Percentiles rank a stretch among this genome's conserved stretches.
phyloP scores from a whole-genome alignment of 2,888 invertebrate species.

The Polydrusus pterygomalis region DNA sequence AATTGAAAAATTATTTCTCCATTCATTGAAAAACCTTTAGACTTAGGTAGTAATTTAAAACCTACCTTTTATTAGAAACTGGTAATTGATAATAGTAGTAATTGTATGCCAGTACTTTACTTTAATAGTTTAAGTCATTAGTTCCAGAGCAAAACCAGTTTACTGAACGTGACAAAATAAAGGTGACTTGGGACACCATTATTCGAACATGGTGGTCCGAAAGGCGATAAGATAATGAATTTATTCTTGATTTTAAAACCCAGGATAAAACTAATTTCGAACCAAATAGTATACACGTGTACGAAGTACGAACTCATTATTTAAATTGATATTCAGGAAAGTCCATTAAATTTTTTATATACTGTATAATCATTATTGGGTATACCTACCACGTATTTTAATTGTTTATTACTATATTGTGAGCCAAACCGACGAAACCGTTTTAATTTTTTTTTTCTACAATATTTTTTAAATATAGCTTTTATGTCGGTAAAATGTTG shows the following conservation, averaged over 20 bases:
- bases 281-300: constrained; percentile 25
- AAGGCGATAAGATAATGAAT: constrained; percentile 7
- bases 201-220: constrained; percentile 12
- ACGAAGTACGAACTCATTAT: not conserved
- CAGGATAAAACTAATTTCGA: constrained; percentile 11
- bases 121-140: constrained; percentile 15
- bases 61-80: too few species aligned
- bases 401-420: too few species aligned
- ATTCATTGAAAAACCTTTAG: too few species aligned
- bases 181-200: not conserved
- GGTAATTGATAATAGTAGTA: too few species aligned
- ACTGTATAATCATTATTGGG: constrained; percentile 2
- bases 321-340: constrained; percentile 26
- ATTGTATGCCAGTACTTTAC: not conserved
- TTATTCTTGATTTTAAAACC: not conserved
- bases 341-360: constrained; percentile 6
- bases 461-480: too few species aligned
- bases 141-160: constrained; percentile 13
- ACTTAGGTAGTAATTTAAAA: too few species aligned
- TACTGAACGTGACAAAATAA: constrained; percentile 9
- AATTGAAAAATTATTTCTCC: not conserved
- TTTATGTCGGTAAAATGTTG: too few species aligned
- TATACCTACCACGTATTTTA: too few species aligned
- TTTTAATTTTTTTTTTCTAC: too few species aligned
- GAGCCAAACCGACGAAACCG: too few species aligned